A percentile compares a stretch with the other conserved stretches of the same genome.
These are phyloP conservation scores for Camponotus floridanus DNA, from an alignment of 1,140 invertebrate species.

Conservation along the genomic window DNA sequence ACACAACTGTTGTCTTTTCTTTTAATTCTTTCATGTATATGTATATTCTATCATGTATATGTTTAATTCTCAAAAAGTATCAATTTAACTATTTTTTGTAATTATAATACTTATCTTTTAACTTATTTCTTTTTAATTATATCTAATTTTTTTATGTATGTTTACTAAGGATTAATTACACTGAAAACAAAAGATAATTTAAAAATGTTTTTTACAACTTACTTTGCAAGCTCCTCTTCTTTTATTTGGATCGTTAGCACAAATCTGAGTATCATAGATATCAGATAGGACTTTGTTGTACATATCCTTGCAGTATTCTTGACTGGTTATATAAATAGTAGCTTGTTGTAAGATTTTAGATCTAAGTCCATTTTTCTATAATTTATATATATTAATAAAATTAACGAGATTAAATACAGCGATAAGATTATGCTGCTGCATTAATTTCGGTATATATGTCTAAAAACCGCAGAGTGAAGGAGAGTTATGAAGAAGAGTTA, in stretches of 20 bases:
- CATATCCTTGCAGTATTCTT: slow-evolving; percentile 46
- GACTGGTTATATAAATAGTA: slow-evolving; percentile 56
- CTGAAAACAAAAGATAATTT: background rate
- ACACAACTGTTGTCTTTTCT: slow-evolving; percentile 5
- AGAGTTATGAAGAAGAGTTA: background rate
- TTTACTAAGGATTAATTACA: background rate
- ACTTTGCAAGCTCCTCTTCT: slow-evolving; percentile 70
- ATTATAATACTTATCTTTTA: background rate
- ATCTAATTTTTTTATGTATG: background rate
- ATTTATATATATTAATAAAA: slow-evolving; percentile 10
- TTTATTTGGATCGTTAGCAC: slow-evolving; percentile 57
- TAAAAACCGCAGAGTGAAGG: background rate
- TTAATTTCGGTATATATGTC: background rate
- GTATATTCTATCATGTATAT: background rate
- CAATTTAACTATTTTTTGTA: background rate
- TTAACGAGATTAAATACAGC: background rate
- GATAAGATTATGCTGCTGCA: background rate
- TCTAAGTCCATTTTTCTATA: slow-evolving; percentile 33
- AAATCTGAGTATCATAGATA: slow-evolving; percentile 67
- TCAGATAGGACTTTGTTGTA: background rate
- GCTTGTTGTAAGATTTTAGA: slow-evolving; percentile 53
- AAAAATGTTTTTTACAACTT: slow-evolving; percentile 17
- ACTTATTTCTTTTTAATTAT: background rate
- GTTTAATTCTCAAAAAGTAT: too few relatives aligned
- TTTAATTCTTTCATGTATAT: background rate